phyloP scores from a whole-genome alignment of 2,888 invertebrate species.

The Boloria euphrosyne region DNA sequence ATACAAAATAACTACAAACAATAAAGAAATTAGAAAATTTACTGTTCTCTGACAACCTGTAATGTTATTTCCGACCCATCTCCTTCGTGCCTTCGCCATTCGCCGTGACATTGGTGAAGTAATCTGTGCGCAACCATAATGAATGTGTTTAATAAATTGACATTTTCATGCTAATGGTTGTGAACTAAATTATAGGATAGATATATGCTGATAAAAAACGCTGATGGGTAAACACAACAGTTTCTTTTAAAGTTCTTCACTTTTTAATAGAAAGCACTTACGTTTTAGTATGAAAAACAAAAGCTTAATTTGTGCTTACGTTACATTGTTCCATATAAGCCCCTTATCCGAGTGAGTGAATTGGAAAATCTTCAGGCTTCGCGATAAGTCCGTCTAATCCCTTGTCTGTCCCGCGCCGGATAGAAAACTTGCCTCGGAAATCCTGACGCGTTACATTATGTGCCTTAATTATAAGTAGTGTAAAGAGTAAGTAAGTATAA shows the following conservation, averaged over 20 bases:
- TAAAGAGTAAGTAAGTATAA: background rate
- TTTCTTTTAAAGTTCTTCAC: background rate
- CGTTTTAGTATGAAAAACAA: conserved; percentile 10
- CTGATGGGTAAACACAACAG: background rate
- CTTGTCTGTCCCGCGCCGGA: conserved; percentile 12
- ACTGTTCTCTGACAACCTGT: too few species aligned
- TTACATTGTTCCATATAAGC: conserved; percentile 17
- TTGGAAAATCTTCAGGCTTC: conserved; percentile 37
- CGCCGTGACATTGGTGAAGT: too few species aligned
- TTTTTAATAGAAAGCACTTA: background rate
- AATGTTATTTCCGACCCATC: too few species aligned
- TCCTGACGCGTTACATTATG: background rate
- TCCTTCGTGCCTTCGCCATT: too few species aligned
- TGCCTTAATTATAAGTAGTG: background rate
- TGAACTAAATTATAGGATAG: too few species aligned
- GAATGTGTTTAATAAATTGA: too few species aligned
- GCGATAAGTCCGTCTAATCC: conserved; percentile 37
- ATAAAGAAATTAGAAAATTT: too few species aligned
- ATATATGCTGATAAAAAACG: too few species aligned
- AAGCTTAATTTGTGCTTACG: conserved; percentile 17
- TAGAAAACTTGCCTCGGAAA: background rate
- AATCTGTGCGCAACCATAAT: too few species aligned
- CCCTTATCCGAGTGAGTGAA: conserved; percentile 30
- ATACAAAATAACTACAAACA: too few species aligned
- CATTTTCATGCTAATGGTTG: too few species aligned